Percentiles rank a stretch among this genome's conserved stretches.
Conservation (phyloP, 2,888 invertebrate species). For the Limnephilus lunatus region DNA sequence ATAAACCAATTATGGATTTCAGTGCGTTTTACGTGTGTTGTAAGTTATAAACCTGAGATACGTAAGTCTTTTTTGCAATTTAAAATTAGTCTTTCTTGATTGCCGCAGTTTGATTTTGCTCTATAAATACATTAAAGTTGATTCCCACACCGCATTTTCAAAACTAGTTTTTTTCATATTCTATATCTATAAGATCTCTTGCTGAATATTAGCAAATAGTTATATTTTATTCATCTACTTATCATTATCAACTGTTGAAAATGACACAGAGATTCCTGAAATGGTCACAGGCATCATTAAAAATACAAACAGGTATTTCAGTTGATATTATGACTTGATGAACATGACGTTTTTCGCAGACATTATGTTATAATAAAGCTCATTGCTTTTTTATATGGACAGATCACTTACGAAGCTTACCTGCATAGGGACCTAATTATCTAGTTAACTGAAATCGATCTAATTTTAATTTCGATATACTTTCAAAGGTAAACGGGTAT, state of each 20-base stretch:
- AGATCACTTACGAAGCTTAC: background rate
- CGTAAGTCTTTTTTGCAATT: background rate
- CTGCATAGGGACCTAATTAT: background rate
- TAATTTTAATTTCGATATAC: background rate
- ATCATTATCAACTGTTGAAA: background rate
- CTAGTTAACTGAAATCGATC: background rate
- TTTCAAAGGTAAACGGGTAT: background rate
- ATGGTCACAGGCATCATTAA: background rate
- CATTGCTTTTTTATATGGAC: background rate
- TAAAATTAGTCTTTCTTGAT: background rate
- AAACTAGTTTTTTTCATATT: background rate
- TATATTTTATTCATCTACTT: background rate
- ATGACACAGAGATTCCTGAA: background rate
- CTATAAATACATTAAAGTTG: background rate
- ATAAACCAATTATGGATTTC: background rate
- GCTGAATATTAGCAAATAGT: background rate
- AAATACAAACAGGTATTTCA: background rate
- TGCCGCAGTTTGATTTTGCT: background rate
- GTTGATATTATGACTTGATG: background rate
- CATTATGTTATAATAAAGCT: background rate
- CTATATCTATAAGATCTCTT: background rate
- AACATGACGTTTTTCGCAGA: background rate
- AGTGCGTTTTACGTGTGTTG: background rate
- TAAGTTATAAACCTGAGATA: background rate
- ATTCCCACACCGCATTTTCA: background rate